phyloP scores from a whole-genome alignment of 1,140 invertebrate genomes.

The Leptopilina clavipes region DNA sequence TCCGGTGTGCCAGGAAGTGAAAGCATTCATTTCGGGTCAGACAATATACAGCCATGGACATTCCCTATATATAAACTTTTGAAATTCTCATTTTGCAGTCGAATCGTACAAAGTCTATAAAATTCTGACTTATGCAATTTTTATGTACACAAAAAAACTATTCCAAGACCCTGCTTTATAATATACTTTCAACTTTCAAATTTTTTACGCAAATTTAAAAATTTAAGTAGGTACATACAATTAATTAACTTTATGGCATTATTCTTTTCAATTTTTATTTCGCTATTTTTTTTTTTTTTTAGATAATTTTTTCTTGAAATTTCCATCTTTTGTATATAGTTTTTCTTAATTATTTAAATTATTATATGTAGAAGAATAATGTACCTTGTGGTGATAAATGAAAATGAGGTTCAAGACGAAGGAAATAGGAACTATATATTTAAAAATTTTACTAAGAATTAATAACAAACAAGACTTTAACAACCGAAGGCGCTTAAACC shows the following conservation, averaged over 20 bases:
- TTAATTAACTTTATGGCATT: not conserved
- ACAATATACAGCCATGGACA: conserved; percentile 61
- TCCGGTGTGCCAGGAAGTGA: conserved; percentile 62
- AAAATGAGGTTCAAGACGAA: not conserved
- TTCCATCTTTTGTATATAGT: not conserved
- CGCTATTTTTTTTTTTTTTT: not conserved
- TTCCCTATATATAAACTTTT: conserved; percentile 39
- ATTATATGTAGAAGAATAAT: too few relatives aligned
- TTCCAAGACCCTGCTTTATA: not conserved
- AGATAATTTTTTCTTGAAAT: not conserved
- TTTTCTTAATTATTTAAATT: not conserved
- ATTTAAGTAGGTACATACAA: too few relatives aligned
- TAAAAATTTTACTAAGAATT: conserved; percentile 43
- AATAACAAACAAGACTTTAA: conserved; percentile 55
- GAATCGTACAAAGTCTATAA: conserved; percentile 43
- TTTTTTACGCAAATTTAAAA: too few relatives aligned
- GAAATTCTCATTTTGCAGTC: conserved; percentile 50
- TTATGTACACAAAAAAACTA: not conserved
- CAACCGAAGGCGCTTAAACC: conserved; percentile 51
- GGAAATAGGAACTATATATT: not conserved
- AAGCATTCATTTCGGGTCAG: conserved; percentile 53
- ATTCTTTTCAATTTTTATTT: not conserved
- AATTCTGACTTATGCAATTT: conserved; percentile 39
- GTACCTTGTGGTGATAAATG: not conserved
- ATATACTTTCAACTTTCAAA: too few relatives aligned